phyloP scores from a whole-genome alignment of 2,888 invertebrate genomes.

The Mallateleia sp. region DNA sequence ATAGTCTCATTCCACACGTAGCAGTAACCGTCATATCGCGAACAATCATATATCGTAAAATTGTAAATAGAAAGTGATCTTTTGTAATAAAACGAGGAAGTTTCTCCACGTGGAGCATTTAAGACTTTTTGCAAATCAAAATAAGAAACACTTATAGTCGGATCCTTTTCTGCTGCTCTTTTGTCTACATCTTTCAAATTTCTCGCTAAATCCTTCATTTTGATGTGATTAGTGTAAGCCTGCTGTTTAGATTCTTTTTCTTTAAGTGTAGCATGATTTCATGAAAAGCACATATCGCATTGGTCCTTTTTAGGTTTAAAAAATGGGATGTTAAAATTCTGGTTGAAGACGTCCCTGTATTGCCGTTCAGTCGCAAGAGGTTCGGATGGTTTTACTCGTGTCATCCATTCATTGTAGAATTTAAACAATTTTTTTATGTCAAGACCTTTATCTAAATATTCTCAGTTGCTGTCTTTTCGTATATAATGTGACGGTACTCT shows the following conservation, averaged over 20 bases:
- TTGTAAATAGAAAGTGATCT: constrained; percentile 73
- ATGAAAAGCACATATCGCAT: constrained; percentile 28
- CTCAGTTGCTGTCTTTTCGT: constrained; percentile 18
- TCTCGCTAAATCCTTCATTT: constrained; percentile 74
- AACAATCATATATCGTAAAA: constrained; percentile 74
- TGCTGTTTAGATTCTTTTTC: neutral
- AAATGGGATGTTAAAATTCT: constrained; percentile 31
- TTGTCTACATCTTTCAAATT: constrained; percentile 80
- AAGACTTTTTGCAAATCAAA: constrained; percentile 40
- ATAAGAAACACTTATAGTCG: constrained; percentile 7
- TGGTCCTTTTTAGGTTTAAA: constrained; percentile 45
- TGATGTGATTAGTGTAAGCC: constrained; percentile 78
- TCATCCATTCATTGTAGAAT: constrained; percentile 41
- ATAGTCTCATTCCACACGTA: constrained; percentile 82
- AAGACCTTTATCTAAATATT: constrained; percentile 17
- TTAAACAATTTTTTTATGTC: constrained; percentile 38
- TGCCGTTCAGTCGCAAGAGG: neutral
- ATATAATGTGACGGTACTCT: constrained; percentile 43
- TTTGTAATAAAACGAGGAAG: constrained; percentile 72
- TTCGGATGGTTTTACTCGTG: neutral
- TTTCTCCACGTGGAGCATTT: constrained; percentile 29
- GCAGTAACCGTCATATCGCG: constrained; percentile 74
- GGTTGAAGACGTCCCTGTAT: constrained; percentile 48
- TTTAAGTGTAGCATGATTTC: too few relatives aligned
- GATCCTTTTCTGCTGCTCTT: constrained; percentile 56